Evolutionary conservation across 2,113 vertebrate genomes (phyloP).

Genomic region (Marmota monax): DNA sequence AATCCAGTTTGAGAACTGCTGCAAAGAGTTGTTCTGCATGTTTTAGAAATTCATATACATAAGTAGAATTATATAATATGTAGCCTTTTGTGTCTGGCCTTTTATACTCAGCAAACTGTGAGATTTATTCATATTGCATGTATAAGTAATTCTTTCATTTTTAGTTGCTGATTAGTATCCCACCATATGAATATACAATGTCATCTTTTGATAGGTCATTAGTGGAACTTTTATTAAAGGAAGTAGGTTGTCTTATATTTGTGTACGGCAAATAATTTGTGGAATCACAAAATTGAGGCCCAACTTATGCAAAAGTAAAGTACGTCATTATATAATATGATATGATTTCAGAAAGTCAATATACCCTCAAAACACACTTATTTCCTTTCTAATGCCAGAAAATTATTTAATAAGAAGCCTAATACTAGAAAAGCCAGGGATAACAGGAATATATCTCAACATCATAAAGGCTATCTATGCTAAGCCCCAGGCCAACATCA

Average conservation of each 20-base stretch:
- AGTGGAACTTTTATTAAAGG: slow-evolving; percentile 5
- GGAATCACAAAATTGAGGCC: slow-evolving; percentile 31
- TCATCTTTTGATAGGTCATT: background rate
- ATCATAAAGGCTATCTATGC: too few species aligned
- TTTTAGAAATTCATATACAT: slow-evolving; percentile 25
- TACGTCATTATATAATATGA: slow-evolving; percentile 2
- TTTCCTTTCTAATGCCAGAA: slow-evolving; percentile 11
- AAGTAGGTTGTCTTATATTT: slow-evolving; percentile 26
- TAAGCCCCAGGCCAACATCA: too few species aligned
- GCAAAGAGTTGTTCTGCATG: slow-evolving; percentile 6
- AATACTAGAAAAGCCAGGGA: background rate
- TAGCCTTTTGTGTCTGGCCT: background rate
- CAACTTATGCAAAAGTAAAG: slow-evolving; percentile 13
- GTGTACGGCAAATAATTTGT: slow-evolving; percentile 40
- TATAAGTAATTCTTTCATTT: slow-evolving; percentile 42
- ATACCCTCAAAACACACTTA: background rate
- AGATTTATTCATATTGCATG: slow-evolving; percentile 26
- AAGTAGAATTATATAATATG: background rate
- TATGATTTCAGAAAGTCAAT: slow-evolving; percentile 38
- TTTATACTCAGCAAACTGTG: slow-evolving; percentile 33
- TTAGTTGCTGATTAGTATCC: slow-evolving; percentile 45
- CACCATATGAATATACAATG: background rate
- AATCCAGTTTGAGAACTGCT: background rate
- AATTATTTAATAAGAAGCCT: background rate
- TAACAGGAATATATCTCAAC: too few species aligned